These are phyloP conservation scores for Montipora efflorescens DNA, from an alignment of 64 coral and sea anemone species.

Conservation along the genomic window DNA sequence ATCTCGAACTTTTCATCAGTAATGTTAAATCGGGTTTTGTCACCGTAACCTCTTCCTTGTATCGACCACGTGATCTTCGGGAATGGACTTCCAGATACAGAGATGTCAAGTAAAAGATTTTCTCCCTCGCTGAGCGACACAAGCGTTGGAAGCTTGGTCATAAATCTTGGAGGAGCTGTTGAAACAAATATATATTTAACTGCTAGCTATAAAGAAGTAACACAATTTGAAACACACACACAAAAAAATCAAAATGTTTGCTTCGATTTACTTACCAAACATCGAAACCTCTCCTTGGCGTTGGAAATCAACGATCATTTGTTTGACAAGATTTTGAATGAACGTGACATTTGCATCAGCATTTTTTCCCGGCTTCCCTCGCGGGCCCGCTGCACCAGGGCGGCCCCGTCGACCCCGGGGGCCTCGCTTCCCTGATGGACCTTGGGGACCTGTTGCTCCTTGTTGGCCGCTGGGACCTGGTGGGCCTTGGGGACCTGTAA, in stretches of 20 bases:
- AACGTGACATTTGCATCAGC: not conserved
- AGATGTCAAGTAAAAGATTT: slow-evolving; percentile 24
- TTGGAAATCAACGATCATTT: not conserved
- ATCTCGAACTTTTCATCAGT: slow-evolving; percentile 21
- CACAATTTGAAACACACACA: not conserved
- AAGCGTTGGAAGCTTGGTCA: not conserved
- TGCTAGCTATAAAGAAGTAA: not conserved
- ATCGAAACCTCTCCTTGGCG: not conserved
- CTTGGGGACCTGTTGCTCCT: not conserved
- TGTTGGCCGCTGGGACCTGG: not conserved
- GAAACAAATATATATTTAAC: not conserved
- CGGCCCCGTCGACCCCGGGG: not conserved
- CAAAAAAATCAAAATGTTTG: not conserved
- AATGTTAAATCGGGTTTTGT: not conserved
- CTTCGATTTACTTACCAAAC: not conserved
- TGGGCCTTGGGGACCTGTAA: no score
- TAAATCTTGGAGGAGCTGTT: slow-evolving; percentile 56
- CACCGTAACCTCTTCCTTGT: not conserved
- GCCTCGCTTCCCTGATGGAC: not conserved
- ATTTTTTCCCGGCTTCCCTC: not conserved
- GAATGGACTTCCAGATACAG: slow-evolving; percentile 23
- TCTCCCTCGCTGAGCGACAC: slow-evolving; percentile 29
- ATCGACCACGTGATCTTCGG: slow-evolving; percentile 53
- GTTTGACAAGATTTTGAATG: not conserved
- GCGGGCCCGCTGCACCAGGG: not conserved